phyloP scores from a whole-genome alignment of 2,888 invertebrate species.

The Drosophila suboccidentalis region DNA sequence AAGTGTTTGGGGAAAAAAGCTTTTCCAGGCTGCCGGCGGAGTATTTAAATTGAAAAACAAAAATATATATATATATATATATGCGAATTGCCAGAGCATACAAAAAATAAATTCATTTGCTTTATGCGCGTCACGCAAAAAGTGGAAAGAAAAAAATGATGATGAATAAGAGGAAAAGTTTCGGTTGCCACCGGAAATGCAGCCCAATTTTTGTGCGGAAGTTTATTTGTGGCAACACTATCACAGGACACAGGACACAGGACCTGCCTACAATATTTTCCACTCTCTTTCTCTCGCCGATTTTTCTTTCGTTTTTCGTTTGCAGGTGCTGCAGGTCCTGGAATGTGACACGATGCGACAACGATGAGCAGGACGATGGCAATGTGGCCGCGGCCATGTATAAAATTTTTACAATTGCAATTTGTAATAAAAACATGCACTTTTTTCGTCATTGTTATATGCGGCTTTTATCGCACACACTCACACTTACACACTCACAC shows the following conservation, averaged over 20 bases:
- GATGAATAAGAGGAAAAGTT: slow-evolving; percentile 9
- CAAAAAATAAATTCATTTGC: slow-evolving; percentile 74
- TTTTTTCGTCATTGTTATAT: slow-evolving; percentile 76
- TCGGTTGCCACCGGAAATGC: slow-evolving; percentile 59
- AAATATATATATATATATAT: slow-evolving; percentile 17
- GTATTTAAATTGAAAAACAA: slow-evolving; percentile 72
- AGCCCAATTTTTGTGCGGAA: slow-evolving; percentile 77
- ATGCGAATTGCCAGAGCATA: slow-evolving; percentile 12
- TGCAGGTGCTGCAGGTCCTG: slow-evolving; percentile 45
- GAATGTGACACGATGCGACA: slow-evolving; percentile 74
- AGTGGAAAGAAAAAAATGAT: slow-evolving; percentile 6
- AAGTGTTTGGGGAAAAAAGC: slow-evolving; percentile 14
- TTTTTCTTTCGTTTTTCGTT: too few species aligned
- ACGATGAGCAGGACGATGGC: slow-evolving; percentile 36
- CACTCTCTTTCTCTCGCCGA: not conserved
- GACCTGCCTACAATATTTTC: slow-evolving; percentile 33
- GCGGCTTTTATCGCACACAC: slow-evolving; percentile 61
- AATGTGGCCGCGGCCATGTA: slow-evolving; percentile 77
- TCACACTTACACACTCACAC: slow-evolving; percentile 45
- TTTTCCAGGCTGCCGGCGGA: slow-evolving; percentile 40
- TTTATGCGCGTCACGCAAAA: slow-evolving; percentile 62
- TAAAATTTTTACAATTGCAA: slow-evolving; percentile 81
- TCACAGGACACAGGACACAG: slow-evolving; percentile 44
- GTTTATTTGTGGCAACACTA: slow-evolving; percentile 78
- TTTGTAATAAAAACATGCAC: slow-evolving; percentile 80